phyloP scores from a whole-genome alignment of 2,888 invertebrate genomes.

The Conomelus anceps region DNA sequence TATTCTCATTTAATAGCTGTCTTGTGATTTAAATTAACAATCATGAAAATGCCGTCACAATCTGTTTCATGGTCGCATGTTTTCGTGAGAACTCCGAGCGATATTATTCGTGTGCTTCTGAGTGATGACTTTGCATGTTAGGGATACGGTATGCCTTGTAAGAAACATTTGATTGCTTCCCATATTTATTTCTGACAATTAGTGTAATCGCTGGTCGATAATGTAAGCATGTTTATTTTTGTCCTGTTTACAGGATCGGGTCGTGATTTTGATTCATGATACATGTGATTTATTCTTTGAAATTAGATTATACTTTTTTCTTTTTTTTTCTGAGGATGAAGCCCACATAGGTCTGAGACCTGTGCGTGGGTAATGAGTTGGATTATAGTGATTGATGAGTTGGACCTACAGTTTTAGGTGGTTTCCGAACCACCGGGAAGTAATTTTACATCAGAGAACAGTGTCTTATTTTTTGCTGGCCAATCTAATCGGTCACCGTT shows the following conservation, averaged over 20 bases:
- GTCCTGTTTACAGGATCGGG: not conserved
- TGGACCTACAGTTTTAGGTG: too few species aligned
- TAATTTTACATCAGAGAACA: too few species aligned
- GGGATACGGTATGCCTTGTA: not conserved
- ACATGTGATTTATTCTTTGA: too few species aligned
- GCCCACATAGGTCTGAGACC: too few species aligned
- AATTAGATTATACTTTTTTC: too few species aligned
- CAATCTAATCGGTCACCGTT: too few species aligned
- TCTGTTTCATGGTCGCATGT: not conserved
- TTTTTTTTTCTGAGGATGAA: too few species aligned
- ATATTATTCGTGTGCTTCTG: not conserved
- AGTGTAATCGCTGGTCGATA: not conserved
- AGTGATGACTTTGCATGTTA: not conserved
- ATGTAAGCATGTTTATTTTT: not conserved
- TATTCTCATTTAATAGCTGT: not conserved
- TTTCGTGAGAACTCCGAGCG: not conserved
- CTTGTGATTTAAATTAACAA: not conserved
- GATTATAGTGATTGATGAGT: too few species aligned
- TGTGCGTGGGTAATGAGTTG: too few species aligned
- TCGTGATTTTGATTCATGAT: too few species aligned
- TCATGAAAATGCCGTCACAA: not conserved
- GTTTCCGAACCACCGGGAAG: too few species aligned
- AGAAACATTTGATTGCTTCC: not conserved
- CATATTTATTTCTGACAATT: not conserved
- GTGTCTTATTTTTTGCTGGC: too few species aligned